Evolutionary conservation across 2,113 vertebrate species (phyloP), one percentile per base, ranked within the genome.

Genomic region (Oceanites oceanicus): DNA sequence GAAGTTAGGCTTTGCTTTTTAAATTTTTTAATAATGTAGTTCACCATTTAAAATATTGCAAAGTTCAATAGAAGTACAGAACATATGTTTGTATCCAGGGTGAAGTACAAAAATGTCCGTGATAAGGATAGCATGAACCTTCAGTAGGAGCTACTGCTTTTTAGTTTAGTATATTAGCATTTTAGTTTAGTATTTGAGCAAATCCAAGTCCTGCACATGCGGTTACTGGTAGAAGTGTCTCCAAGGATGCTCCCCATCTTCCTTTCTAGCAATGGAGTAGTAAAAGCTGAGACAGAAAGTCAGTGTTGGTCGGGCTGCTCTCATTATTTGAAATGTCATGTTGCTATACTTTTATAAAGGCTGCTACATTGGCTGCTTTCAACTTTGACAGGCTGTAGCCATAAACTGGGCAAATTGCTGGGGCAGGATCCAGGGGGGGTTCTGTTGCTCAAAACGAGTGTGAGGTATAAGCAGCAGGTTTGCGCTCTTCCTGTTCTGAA

Each of bases 1-100:
- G 82, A 80, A 96, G 83, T 34, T 94, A 63, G 61, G 66, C 49
- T 83, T 77, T 68, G 83, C 8, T 78, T 89, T 90, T 86, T 36
- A 3, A 36, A 8, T 53, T 70, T 58, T 78, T 55, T 23, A 53
- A 61, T 56, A 27, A 27, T 25, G 40, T 14, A 13, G 23, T 45
- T 88, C 81, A 49, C 30, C 32, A 7, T 81, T 75, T 53, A 9
- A 78, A 73, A 70, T 1, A 8, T 29, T 77, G 8, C 12, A 4
- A n/a, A 71, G 30, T 7, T 11, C 40, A 34, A 5, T 2, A 10
- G 40, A 76, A 40, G n/a, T 42, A 10, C 5, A 26, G 71, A 75
- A 49, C 2, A 1, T 11, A 4, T 13, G 3, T 82, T 59, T 70
- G 7, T 26, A n/a, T 55, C 23, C 70, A 36, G 22, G 10, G 8